These are phyloP conservation scores for Cheilosia soror DNA, from an alignment of 2,888 invertebrate species.

Conservation along the genomic window DNA sequence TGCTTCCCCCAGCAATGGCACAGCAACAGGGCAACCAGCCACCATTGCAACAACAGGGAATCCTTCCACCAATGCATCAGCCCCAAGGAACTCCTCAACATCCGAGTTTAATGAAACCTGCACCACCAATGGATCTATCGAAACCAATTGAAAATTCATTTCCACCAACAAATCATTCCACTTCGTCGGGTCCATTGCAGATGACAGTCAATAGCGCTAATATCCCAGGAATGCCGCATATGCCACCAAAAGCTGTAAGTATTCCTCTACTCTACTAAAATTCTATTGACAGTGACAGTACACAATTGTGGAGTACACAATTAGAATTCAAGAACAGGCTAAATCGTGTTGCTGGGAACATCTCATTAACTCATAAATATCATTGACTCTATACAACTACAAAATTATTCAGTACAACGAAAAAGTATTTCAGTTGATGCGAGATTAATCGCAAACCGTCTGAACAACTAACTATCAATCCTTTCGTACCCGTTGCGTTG, in stretches of 20 bases:
- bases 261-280: background rate
- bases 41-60: conserved; percentile 75
- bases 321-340: no score
- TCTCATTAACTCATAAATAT: no score
- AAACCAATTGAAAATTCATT: conserved; percentile 59
- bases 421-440: no score
- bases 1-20: conserved; percentile 63
- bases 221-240: conserved; percentile 81
- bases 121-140: conserved; percentile 59
- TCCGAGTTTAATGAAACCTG: conserved; percentile 78
- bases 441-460: no score
- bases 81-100: conserved; percentile 34
- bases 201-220: conserved; percentile 81
- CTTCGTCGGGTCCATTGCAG: conserved; percentile 78
- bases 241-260: conserved; percentile 79
- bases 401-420: no score
- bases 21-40: conserved; percentile 76
- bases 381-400: no score
- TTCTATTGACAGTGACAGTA: no score
- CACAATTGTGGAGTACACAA: no score
- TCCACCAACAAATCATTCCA: conserved; percentile 77
- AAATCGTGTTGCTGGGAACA: no score
- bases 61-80: conserved; percentile 72
- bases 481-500: no score
- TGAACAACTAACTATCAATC: no score